phyloP scores from a whole-genome alignment of 2,888 invertebrate species.

The Crossocerus cetratus region DNA sequence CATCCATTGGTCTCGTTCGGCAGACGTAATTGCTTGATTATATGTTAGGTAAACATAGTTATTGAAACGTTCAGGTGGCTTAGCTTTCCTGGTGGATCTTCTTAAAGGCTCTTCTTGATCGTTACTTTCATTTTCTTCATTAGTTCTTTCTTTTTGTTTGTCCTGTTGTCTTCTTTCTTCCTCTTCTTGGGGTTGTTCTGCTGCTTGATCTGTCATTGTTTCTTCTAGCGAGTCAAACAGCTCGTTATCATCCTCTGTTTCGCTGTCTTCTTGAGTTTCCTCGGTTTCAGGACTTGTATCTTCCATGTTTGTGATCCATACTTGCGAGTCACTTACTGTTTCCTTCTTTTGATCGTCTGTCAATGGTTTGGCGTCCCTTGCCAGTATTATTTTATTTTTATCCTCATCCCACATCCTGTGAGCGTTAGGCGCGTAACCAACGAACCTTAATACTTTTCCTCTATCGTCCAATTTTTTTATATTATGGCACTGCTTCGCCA shows the following conservation, averaged over 20 bases:
- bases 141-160: too few relatives aligned
- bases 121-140: not conserved
- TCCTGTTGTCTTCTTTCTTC: too few relatives aligned
- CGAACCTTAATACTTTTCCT: slow-evolving; percentile 53
- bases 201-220: too few relatives aligned
- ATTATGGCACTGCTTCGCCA: slow-evolving; percentile 55
- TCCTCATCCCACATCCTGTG: slow-evolving; percentile 54
- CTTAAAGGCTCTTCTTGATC: not conserved
- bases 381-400: slow-evolving; percentile 38
- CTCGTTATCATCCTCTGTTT: not conserved
- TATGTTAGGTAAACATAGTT: slow-evolving; percentile 17
- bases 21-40: slow-evolving; percentile 16
- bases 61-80: not conserved
- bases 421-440: slow-evolving; percentile 50
- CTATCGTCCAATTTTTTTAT: slow-evolving; percentile 61
- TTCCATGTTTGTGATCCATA: not conserved
- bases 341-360: not conserved
- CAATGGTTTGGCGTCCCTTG: slow-evolving; percentile 28
- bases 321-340: not conserved
- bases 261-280: not conserved
- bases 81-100: slow-evolving; percentile 3
- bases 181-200: too few relatives aligned
- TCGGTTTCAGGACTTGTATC: not conserved
- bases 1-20: slow-evolving; percentile 20
- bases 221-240: too few relatives aligned